Evolutionary conservation across 2,888 invertebrate species (phyloP).

Genomic region (Phlogophora meticulosa): DNA sequence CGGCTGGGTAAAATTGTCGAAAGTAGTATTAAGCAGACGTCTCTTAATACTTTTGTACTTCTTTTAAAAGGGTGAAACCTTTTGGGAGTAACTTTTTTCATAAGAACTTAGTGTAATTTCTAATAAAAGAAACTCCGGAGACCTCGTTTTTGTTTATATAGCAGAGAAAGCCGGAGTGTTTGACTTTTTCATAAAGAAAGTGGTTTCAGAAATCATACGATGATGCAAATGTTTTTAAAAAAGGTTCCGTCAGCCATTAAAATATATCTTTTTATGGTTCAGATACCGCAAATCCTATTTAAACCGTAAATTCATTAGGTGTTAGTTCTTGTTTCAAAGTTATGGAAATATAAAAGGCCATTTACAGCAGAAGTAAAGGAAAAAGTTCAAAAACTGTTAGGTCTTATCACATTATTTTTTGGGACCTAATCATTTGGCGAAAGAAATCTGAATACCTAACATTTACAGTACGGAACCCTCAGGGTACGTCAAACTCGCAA

Average conservation of each 20-base stretch:
- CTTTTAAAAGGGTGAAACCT: not conserved
- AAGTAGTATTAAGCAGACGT: conserved; percentile 6
- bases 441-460: too few relatives aligned
- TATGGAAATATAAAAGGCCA: too few relatives aligned
- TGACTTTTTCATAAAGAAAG: not conserved
- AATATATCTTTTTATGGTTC: too few relatives aligned
- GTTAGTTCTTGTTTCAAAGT: too few relatives aligned
- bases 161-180: not conserved
- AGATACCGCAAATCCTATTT: too few relatives aligned
- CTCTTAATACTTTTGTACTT: conserved; percentile 1
- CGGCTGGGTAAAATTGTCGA: not conserved
- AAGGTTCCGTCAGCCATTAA: not conserved
- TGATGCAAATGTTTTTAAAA: conserved; percentile 4
- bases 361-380: too few relatives aligned
- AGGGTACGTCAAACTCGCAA: too few relatives aligned
- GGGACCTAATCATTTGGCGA: too few relatives aligned
- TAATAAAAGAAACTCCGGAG: not conserved
- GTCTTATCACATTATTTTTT: too few relatives aligned
- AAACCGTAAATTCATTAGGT: too few relatives aligned
- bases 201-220: not conserved
- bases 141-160: conserved; percentile 13
- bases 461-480: too few relatives aligned
- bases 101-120: not conserved
- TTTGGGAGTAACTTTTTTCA: conserved; percentile 4
- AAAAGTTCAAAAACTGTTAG: too few relatives aligned